Base-by-base conservation (phyloP, 2,888 invertebrate genomes). In the Cryptocephalus primarius region DNA sequence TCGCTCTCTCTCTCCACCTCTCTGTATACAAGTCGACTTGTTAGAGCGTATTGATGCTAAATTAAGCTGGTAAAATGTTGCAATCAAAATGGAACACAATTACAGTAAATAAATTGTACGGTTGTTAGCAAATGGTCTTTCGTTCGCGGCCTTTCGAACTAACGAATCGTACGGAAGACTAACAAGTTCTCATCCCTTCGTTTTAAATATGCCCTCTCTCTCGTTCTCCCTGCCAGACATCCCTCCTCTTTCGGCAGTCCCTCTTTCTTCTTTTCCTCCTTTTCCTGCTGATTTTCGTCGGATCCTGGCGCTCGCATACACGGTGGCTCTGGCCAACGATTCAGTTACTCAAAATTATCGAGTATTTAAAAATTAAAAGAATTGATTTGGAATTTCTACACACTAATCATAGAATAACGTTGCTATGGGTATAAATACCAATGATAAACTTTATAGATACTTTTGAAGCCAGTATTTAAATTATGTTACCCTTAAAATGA, bases 111-210 rank as follows among this genome's bases (percentile, higher is more conserved):
- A 61, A 59, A 61, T 61, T 61, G 56, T 56, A 53, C 50, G 60
- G 60, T 60, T 60, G 60, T 59, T 60, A 60, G 61, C 58, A 56
- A 60, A 60, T 60, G 59, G 58, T 56, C 57, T 59, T 58, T 54
- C 55, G 58, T 55, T 55, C 56, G 57, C 56, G 58, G 57, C 57
- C 56, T 58, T 55, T 52, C 52, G 54, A 58, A 54, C 57, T 61
- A 61, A 61, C 61, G 61, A 61, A 60, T 61, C 61, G 61, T 60
- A 56, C 56, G 56, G 58, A 58, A 59, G 57, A 56, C 58, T 61
- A 61, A 61, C 61, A 61, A 61, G 60, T 60, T 57, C 58, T 53
- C 56, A 56, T 57, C 56, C 53, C 55, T 40, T n/a, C 54, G 52
- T 57, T 59, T 57, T 57, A 55, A 57, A 59, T 56, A 53, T 57